Evolutionary conservation across 2,888 invertebrate genomes (phyloP), one percentile per base, ranked within the genome.

Genomic region (Agrenia bidenticulata): DNA sequence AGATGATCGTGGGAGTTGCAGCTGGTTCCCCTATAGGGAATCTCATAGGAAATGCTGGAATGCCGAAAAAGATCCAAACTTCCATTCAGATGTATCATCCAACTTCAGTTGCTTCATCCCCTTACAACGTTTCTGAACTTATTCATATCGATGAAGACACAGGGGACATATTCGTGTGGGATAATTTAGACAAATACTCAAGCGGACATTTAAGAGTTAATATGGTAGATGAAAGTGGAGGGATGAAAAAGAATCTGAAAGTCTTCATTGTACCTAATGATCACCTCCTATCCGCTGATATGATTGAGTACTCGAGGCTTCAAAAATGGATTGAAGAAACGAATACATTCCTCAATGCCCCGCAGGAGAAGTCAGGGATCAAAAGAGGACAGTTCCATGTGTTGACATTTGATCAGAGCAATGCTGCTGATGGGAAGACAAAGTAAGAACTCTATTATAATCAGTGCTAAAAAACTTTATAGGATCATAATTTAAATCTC

Each of bases 91-190:
- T 76, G 70, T 76, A 61, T 27, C 73, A 76, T 39, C 76, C 76
- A 11, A 72, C 65, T 51, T 49, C 64, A 21, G 61, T 70, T 13
- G 61, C 55, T 9, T 58, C 61, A 1, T 69, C 73, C 5, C 75
- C 75, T 0, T 68, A 66, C 54, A 73, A 73, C 56, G 73, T 74
- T 2, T 61, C 69, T 0, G 74, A 73, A 17, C 49, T 72, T 41
- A 45, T 76, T 21, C 60, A 66, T 42, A 67, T 76, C 55, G 74
- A 76, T 45, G 66, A 67, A n/a, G 55, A 58, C 1, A 76, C 76
- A 9, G 76, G 76, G 0, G 76, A 76, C 37, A 76, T 76, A 57
- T 69, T 72, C 39, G 73, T 76, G 1, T 76, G 76, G 76, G 73
- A 74, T 27, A 73, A 73, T 50, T 63, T 76, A 64, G 72, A 74